Evolutionary conservation across 2,113 vertebrate species (phyloP).

Genomic region (Thamnophis sirtalis): DNA sequence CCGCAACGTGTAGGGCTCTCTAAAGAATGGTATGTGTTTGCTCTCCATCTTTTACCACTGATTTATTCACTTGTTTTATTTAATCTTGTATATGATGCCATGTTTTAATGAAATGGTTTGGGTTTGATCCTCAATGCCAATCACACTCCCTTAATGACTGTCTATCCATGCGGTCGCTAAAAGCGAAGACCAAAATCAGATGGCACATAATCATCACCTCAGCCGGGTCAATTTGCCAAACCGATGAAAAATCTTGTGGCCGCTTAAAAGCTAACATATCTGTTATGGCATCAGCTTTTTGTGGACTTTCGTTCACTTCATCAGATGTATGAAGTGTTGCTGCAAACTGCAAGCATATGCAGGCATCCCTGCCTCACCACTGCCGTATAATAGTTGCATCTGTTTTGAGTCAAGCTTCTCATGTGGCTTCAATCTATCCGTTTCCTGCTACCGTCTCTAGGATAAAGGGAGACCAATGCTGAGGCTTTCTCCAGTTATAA

Average conservation of each 20-base stretch:
- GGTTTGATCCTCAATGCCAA: neutral
- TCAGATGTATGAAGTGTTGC: neutral
- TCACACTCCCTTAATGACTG: neutral
- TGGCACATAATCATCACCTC: neutral
- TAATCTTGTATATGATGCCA: neutral
- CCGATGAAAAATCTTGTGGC: neutral
- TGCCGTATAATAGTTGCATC: conserved; percentile 52
- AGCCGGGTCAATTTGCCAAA: neutral
- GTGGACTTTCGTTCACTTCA: neutral
- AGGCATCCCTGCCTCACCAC: neutral
- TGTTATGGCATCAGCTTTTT: neutral
- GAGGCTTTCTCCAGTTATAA: conserved; percentile 60
- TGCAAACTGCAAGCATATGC: neutral
- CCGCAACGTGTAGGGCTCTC: neutral
- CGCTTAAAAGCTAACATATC: neutral
- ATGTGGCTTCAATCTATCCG: conserved; percentile 70
- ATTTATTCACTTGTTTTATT: neutral
- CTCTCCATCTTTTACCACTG: neutral
- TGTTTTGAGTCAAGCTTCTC: conserved; percentile 60
- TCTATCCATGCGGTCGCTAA: neutral
- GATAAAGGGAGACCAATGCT: conserved; percentile 56
- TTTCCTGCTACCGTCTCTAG: conserved; percentile 77
- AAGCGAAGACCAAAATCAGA: neutral
- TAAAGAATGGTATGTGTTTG: neutral
- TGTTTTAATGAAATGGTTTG: neutral